A percentile compares a stretch with the other conserved stretches of the same genome.
These are phyloP conservation scores for Plodia interpunctella DNA, from an alignment of 1,140 invertebrate species.

Conservation along the genomic window DNA sequence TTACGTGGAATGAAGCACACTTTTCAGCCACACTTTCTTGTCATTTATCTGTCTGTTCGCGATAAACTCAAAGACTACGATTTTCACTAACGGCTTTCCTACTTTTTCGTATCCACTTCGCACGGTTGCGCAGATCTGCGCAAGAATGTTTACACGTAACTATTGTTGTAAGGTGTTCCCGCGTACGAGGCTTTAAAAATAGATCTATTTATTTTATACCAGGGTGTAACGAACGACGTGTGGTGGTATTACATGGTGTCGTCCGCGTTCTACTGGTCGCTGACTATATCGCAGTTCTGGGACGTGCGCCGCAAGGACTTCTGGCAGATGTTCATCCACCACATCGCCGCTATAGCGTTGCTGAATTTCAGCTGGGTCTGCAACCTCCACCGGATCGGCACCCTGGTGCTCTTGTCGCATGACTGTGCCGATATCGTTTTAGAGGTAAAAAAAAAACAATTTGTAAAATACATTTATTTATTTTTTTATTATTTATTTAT, in stretches of 20 bases:
- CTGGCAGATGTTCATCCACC: conserved; percentile 99
- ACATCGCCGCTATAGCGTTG: conserved; percentile 93
- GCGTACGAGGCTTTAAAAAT: no score
- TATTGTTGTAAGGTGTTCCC: no score
- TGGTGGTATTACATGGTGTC: conserved; percentile 99
- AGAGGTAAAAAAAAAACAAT: conserved; percentile 88
- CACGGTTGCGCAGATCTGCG: no score
- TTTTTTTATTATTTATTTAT: no score
- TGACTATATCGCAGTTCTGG: conserved; percentile 94
- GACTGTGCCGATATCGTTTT: conserved; percentile 97
- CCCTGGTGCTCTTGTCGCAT: conserved; percentile 93
- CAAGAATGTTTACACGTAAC: no score
- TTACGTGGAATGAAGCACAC: no score
- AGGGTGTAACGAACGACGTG: conserved; percentile 83
- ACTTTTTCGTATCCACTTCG: no score
- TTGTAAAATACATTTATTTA: no score
- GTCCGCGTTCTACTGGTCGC: conserved; percentile 96
- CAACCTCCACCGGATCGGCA: conserved; percentile 95
- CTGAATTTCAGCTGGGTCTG: conserved; percentile 96
- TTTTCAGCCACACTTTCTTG: no score
- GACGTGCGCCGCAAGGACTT: conserved; percentile 97
- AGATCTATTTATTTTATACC: conserved; percentile 23
- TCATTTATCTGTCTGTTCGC: no score
- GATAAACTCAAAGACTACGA: no score
- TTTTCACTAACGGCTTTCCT: no score